Evolutionary conservation across 2,888 invertebrate genomes (phyloP).

Genomic region (Cloeon dipterum): DNA sequence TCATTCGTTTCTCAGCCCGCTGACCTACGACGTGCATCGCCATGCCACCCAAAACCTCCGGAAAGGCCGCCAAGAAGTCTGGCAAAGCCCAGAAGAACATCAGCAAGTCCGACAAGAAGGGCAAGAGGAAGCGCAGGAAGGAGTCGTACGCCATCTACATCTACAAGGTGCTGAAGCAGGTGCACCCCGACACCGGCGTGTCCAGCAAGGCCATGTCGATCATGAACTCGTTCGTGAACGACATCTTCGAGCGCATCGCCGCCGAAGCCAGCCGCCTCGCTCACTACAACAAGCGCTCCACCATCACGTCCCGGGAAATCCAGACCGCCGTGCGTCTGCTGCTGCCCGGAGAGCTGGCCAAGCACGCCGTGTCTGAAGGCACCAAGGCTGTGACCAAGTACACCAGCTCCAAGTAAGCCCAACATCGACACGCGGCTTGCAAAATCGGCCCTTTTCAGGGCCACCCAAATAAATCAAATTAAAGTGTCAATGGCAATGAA

Average conservation of each 20-base stretch:
- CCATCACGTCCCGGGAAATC: constrained; percentile 42
- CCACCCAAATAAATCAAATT: no score
- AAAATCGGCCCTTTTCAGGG: constrained; percentile 8
- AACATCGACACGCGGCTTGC: no score
- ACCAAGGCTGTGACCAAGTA: constrained; percentile 36
- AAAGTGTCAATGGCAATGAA: no score
- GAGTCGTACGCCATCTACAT: no score
- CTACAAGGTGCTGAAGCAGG: constrained; percentile 34
- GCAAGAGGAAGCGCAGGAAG: no score
- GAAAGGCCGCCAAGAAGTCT: no score
- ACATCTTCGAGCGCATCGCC: constrained; percentile 48
- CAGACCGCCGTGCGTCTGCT: constrained; percentile 41
- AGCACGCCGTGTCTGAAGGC: constrained; percentile 43
- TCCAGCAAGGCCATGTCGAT: constrained; percentile 46
- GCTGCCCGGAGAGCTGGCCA: constrained; percentile 46
- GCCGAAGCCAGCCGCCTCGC: constrained; percentile 37
- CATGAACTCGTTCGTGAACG: constrained; percentile 53
- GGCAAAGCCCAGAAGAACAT: no score
- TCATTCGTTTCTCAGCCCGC: no score
- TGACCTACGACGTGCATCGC: no score
- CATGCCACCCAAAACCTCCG: no score
- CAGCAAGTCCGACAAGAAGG: no score
- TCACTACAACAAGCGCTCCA: constrained; percentile 35
- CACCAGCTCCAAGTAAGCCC: constrained; percentile 14
- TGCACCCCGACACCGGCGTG: constrained; percentile 38